Evolutionary conservation across 2,113 vertebrate species (phyloP).

Genomic region (Syrmaticus mikado): DNA sequence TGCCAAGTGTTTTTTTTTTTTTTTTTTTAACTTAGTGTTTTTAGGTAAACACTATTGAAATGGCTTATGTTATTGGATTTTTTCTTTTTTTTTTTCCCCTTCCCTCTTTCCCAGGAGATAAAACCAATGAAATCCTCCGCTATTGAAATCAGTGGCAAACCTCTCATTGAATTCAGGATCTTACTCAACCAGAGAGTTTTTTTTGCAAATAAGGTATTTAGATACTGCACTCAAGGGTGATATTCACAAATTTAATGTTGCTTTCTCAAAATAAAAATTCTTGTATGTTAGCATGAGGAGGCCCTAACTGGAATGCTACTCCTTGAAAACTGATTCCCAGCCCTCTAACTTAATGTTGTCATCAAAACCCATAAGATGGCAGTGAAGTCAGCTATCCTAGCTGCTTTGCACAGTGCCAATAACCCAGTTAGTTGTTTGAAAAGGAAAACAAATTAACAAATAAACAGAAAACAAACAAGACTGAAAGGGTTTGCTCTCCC

Average conservation of each 20-base stretch:
- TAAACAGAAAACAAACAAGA: accelerated
- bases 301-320: not conserved
- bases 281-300: not conserved
- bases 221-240: slow-evolving; percentile 39
- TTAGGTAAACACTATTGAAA: slow-evolving; percentile 45
- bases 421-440: not conserved
- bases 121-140: slow-evolving; percentile 34
- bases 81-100: not conserved
- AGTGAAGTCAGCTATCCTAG: not conserved
- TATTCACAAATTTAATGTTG: slow-evolving; percentile 39
- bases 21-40: not conserved
- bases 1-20: not conserved
- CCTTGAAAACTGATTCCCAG: not conserved
- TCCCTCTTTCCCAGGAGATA: slow-evolving; percentile 17
- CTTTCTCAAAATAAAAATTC: slow-evolving; percentile 48
- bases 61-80: slow-evolving; percentile 41
- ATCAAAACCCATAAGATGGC: not conserved
- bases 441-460: not conserved
- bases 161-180: slow-evolving; percentile 28
- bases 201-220: slow-evolving; percentile 55
- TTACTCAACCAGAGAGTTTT: slow-evolving; percentile 29
- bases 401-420: not conserved
- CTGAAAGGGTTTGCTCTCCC: not conserved
- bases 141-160: slow-evolving; percentile 42
- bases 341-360: not conserved